phyloP scores from a whole-genome alignment of 92 coral and sea anemone genomes.

The Paragorgia papillata region DNA sequence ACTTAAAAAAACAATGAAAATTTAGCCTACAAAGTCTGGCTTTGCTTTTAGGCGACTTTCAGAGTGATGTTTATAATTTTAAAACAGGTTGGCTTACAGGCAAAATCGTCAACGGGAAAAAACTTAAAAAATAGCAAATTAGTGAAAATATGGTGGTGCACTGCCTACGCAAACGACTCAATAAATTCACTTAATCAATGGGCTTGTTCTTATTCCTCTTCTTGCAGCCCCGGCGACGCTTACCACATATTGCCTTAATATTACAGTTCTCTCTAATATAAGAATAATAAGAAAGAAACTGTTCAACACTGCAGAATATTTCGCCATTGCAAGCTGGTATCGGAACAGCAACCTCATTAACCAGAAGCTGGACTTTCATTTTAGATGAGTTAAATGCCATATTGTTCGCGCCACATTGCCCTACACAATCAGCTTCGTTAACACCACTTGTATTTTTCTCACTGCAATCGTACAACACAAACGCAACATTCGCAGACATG shows the following conservation, averaged over 20 bases:
- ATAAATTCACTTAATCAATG: neutral
- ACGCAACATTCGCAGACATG: constrained; percentile 82
- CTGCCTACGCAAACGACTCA: no score
- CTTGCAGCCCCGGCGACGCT: neutral
- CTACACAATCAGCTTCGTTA: neutral
- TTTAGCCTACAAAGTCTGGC: no score
- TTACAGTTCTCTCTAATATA: constrained; percentile 63
- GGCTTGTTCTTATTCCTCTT: constrained; percentile 29
- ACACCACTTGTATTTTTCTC: neutral
- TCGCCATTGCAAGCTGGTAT: constrained; percentile 73
- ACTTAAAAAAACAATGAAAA: no score
- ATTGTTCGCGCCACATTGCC: neutral
- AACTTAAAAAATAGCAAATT: no score
- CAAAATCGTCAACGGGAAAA: no score
- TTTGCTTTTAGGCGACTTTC: no score
- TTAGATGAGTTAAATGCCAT: constrained; percentile 24
- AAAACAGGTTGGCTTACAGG: no score
- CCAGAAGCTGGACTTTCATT: constrained; percentile 58
- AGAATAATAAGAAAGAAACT: constrained; percentile 57
- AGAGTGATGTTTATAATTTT: no score
- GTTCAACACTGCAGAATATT: constrained; percentile 55
- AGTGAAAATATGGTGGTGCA: no score
- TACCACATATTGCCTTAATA: constrained; percentile 63
- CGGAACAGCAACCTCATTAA: constrained; percentile 72
- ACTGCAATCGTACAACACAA: constrained; percentile 71